Evolutionary conservation across 2,888 invertebrate genomes (phyloP), one percentile per base, ranked within the genome.

Genomic region (Amblyjoppa fuscipennis): DNA sequence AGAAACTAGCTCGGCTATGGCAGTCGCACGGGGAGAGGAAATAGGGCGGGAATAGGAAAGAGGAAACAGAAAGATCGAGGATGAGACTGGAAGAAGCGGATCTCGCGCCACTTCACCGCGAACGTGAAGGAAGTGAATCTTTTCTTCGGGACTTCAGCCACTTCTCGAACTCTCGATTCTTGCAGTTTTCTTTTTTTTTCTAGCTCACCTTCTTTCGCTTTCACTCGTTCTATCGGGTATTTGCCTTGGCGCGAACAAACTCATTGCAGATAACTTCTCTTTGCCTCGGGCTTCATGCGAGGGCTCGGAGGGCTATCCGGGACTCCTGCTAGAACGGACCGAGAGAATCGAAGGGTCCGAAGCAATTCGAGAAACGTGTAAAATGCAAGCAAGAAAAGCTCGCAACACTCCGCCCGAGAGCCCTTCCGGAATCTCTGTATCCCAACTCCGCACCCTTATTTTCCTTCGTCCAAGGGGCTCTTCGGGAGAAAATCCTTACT

Each of bases 61-160:
- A 70, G 73, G 70, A 68, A 69, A 61, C 64, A 76, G 61, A 59
- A 53, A 80, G 71, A 80, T 70, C 51, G 68, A 53, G 74, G 69
- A 78, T 81, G 78, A 81, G 81, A 69, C 78, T 85, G 51, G 59
- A 53, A 79, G 61, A 79, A 79, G 25, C 53, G 28, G 79, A 79
- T 53, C 34, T 49, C n/a, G 38, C 13, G 49, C 51, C 75, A 31
- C 59, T 51, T 56, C 81, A 20, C 59, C 59, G 51, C 70, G 34
- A 74, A 53, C 56, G 51, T 38, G 74, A 66, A 74, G 49, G 64
- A 81, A 85, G 70, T 75, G 81, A 69, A 78, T 85, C 81, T 75
- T 78, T 85, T 81, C 70, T 75, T 85, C 81, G 70, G 31, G 77
- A 85, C 74, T 81, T 75, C 34, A 64, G 81, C 84, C 84, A 85